Conservation (phyloP, 2,888 invertebrate species). For the Pherbina coryleti region DNA sequence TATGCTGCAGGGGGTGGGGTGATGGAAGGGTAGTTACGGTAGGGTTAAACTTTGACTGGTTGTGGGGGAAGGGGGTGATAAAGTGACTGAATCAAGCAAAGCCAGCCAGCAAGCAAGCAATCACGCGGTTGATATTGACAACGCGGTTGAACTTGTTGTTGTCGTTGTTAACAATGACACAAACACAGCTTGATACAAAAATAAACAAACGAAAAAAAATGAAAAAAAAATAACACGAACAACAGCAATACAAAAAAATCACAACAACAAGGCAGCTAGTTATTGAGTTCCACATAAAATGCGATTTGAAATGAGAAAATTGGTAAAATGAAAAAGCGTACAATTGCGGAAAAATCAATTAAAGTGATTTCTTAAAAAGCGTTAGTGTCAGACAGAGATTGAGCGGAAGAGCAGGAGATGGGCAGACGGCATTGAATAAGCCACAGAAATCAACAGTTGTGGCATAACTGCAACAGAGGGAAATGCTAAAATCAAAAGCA, state of each 20-base stretch:
- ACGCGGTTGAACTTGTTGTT: constrained; percentile 3
- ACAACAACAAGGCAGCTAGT: not conserved
- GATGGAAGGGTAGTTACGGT: not conserved
- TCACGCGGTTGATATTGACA: constrained; percentile 35
- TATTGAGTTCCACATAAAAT: constrained; percentile 13
- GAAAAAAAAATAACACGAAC: not conserved
- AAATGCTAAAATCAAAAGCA: not conserved
- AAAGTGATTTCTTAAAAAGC: not conserved
- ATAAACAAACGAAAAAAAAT: not conserved
- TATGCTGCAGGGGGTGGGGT: no score
- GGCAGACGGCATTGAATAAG: not conserved
- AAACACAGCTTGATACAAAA: not conserved
- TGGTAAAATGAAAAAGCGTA: constrained; percentile 6
- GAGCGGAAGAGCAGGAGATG: not conserved
- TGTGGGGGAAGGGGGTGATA: no score
- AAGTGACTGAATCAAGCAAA: not conserved
- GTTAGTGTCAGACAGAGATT: not conserved
- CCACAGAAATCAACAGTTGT: constrained; percentile 5
- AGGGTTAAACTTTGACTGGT: not conserved
- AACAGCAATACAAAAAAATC: not conserved
- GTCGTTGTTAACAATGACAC: constrained; percentile 9
- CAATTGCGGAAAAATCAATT: constrained; percentile 21
- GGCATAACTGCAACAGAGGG: not conserved
- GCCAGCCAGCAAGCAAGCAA: not conserved
- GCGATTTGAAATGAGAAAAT: not conserved